Evolutionary conservation across 2,113 vertebrate genomes (phyloP).

Genomic region (Oreotrochilus melanogaster): DNA sequence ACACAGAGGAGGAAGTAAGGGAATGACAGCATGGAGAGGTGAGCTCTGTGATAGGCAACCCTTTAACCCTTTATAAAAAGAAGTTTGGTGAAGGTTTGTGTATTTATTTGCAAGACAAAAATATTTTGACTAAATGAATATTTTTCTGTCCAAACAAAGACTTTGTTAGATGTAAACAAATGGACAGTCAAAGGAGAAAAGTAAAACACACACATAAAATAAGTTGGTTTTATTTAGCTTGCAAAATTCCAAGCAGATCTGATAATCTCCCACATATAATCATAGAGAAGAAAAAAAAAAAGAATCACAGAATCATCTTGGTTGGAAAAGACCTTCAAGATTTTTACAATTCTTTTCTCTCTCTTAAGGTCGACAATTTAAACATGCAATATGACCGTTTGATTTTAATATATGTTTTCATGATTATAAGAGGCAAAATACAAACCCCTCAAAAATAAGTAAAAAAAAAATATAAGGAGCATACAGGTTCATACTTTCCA

Average conservation of each 20-base stretch:
- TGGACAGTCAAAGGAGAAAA: neutral
- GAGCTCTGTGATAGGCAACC: fast-evolving
- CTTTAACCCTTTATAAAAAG: neutral
- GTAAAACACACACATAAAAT: neutral
- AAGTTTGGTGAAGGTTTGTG: neutral
- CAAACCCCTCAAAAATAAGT: neutral
- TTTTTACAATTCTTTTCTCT: neutral
- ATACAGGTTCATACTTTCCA: neutral
- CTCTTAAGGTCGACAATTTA: neutral
- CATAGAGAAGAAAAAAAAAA: neutral
- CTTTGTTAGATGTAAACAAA: neutral
- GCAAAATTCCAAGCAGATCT: neutral
- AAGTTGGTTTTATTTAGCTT: neutral
- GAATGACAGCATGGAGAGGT: neutral
- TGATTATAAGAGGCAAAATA: neutral
- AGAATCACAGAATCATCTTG: too few species aligned
- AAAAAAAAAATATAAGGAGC: neutral
- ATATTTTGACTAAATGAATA: neutral
- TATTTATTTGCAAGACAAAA: neutral
- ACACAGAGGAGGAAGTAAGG: neutral
- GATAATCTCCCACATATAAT: neutral
- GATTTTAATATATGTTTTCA: neutral
- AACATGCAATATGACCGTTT: neutral
- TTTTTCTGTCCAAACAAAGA: neutral
- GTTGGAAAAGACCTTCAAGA: too few species aligned